phyloP scores from a whole-genome alignment of 2,797 vertebrate genomes.

The Melanotaenia parkinsoni region DNA sequence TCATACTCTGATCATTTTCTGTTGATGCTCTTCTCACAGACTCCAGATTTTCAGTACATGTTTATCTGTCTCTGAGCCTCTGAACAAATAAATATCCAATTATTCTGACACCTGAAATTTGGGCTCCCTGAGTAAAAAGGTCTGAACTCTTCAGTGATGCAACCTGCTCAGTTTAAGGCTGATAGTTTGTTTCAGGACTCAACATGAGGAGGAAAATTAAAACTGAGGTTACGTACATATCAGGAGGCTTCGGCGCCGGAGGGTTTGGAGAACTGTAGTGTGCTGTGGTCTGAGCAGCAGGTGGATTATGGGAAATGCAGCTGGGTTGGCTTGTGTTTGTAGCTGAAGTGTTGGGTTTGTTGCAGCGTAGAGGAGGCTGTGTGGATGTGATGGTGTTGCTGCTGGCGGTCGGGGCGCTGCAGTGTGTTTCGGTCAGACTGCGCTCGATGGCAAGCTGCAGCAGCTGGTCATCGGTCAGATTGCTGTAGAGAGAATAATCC shows the following conservation, averaged over 20 bases:
- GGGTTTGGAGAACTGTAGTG: slow-evolving; percentile 71
- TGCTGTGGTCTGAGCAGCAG: background rate
- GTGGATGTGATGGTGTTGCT: too few species aligned
- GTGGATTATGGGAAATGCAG: slow-evolving; percentile 7
- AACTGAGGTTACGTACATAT: slow-evolving; percentile 48
- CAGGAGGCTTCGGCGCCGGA: slow-evolving; percentile 48
- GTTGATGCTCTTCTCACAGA: too few species aligned
- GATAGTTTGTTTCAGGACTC: too few species aligned
- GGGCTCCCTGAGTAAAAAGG: too few species aligned
- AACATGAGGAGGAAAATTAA: background rate
- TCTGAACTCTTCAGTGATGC: too few species aligned
- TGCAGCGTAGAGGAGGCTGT: background rate
- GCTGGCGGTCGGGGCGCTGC: background rate
- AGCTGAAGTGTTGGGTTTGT: background rate
- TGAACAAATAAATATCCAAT: too few species aligned
- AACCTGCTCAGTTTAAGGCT: too few species aligned
- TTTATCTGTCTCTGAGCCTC: too few species aligned
- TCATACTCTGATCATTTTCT: too few species aligned
- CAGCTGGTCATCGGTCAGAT: slow-evolving; percentile 90
- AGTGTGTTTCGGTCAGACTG: slow-evolving; percentile 81
- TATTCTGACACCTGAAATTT: too few species aligned
- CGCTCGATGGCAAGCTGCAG: slow-evolving; percentile 92
- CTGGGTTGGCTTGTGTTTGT: background rate
- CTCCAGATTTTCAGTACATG: too few species aligned
- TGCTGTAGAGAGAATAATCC: slow-evolving; percentile 90